phyloP scores from a whole-genome alignment of 2,797 vertebrate species.

The Falco concolor region DNA sequence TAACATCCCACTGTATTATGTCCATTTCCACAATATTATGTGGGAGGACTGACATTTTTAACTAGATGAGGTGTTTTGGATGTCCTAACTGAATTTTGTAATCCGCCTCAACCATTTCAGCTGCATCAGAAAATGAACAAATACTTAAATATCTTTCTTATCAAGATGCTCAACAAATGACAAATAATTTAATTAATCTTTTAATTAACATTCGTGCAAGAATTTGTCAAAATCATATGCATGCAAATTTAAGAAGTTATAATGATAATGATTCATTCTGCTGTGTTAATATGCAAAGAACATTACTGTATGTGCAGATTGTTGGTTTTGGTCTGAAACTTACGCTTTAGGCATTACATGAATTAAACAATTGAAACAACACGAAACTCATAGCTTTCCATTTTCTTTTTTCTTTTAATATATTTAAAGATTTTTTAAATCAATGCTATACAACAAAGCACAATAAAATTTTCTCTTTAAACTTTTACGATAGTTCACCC shows the following conservation, averaged over 20 bases:
- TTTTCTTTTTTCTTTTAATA: not conserved
- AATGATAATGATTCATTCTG: not conserved
- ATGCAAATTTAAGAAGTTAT: not conserved
- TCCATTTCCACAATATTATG: not conserved
- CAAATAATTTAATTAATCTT: not conserved
- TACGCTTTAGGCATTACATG: not conserved
- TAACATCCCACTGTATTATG: not conserved
- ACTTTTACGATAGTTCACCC: not conserved
- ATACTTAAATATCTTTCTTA: not conserved
- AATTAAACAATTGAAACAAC: not conserved
- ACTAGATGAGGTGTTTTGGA: not conserved
- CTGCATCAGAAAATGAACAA: not conserved
- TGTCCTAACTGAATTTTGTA: not conserved
- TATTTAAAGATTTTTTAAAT: not conserved
- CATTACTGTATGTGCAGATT: not conserved
- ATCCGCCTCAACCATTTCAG: not conserved
- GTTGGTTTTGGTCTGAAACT: not conserved
- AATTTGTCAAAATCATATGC: not conserved
- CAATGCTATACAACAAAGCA: not conserved
- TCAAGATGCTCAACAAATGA: not conserved
- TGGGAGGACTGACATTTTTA: not conserved
- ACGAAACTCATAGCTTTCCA: not conserved
- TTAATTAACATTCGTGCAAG: not conserved
- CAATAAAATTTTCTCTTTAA: not conserved
- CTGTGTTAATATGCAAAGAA: not conserved